Conservation (phyloP, 2,888 invertebrate genomes). For the Luperina testacea region DNA sequence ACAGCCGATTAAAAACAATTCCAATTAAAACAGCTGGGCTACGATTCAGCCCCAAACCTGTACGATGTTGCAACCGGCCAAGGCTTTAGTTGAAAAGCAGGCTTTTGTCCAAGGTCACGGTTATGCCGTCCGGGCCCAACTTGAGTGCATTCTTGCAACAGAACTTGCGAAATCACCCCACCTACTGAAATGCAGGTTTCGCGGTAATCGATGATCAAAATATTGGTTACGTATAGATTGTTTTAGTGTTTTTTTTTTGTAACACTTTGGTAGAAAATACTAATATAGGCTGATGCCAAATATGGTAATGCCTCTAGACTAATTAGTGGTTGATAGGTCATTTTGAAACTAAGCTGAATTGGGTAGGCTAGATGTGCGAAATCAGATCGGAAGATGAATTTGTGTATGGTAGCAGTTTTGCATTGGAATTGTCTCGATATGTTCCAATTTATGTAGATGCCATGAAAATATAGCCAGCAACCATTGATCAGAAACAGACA, state of each 20-base stretch:
- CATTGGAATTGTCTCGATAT: neutral
- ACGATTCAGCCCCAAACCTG: slow-evolving; percentile 60
- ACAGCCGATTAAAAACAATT: slow-evolving; percentile 40
- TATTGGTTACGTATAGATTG: neutral
- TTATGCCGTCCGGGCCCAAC: slow-evolving; percentile 40
- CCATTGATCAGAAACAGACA: too few relatives aligned
- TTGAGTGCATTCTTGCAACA: slow-evolving; percentile 65
- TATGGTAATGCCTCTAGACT: neutral
- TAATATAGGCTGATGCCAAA: neutral
- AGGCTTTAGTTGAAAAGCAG: slow-evolving; percentile 60
- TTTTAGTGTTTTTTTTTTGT: slow-evolving; percentile 13
- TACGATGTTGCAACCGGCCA: slow-evolving; percentile 64
- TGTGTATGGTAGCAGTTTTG: neutral
- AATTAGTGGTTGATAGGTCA: neutral
- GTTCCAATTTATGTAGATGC: neutral
- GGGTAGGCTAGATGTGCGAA: neutral
- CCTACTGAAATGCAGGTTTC: slow-evolving; percentile 34
- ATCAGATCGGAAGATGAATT: neutral
- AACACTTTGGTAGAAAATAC: neutral
- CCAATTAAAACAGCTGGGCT: slow-evolving; percentile 59
- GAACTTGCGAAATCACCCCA: slow-evolving; percentile 58
- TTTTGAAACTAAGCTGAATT: neutral
- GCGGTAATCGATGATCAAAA: slow-evolving; percentile 22
- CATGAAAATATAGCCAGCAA: too few relatives aligned
- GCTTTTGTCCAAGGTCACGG: slow-evolving; percentile 68